Evolutionary conservation across 1,140 invertebrate species (phyloP), one percentile per base, ranked within the genome.

Genomic region (Lasioglossum albipes): DNA sequence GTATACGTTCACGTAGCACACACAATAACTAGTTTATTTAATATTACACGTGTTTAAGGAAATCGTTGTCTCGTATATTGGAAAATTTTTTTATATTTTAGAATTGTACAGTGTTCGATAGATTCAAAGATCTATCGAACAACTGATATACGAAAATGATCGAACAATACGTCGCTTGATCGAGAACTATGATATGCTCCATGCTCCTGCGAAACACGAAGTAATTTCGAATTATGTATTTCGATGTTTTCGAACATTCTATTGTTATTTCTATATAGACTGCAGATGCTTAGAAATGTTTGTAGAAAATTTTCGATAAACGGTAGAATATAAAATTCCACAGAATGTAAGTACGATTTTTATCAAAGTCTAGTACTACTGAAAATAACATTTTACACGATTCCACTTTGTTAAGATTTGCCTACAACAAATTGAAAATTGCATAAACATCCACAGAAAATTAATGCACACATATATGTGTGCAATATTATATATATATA

Each of bases 61-160:
- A 49, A 57, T 67, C 66, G 7, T 10, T 20, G 52, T 41, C 42
- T 74, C 16, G 6, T 2, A 27, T 9, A 2, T 45, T 36, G 1
- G 3, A 49, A 59, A 66, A 79, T 79, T 73, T 6, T 59, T 2
- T 66, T 57, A 42, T 20, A 20, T 59, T 74, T 79, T 73, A 59
- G 45, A 49, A 57, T 36, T 2, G 13, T 20, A 13, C 3, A 45
- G 7, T 10, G 16, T 9, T 2, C 18, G 27, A 10, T 1, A 42
- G 7, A 59, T 65, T n/a, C 6, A 20, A 0, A 7, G 6, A 42
- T 66, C 57, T 72, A 45, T 59, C 59, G 12, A 22, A 31, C 3
- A n/a, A 36, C 12, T 52, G 7, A 66, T 6, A 27, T 31, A 12
- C n/a, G 27, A 2, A 66, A 45, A 49, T 13, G 9, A 42, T 0